These are phyloP conservation scores for Coelopa frigida DNA, from an alignment of 1,140 invertebrate genomes.

Conservation along the genomic window DNA sequence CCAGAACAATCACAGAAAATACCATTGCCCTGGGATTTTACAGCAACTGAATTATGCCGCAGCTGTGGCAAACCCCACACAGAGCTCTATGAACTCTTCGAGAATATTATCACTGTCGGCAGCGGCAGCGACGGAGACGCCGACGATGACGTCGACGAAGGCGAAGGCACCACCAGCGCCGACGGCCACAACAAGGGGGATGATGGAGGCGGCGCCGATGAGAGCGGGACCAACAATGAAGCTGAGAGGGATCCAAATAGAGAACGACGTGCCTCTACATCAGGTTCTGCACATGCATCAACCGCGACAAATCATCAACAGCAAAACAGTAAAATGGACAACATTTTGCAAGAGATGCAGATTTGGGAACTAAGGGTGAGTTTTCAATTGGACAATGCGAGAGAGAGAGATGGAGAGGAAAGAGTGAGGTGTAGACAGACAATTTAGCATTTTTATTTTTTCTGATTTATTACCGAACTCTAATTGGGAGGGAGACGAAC, in stretches of 20 bases:
- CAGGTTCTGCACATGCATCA: conserved; percentile 5
- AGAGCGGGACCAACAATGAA: no score
- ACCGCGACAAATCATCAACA: neutral
- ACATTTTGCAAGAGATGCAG: conserved; percentile 16
- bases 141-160: neutral
- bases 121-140: neutral
- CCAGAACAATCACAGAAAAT: no score
- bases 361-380: conserved; percentile 14
- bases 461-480: neutral
- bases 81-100: conserved; percentile 15
- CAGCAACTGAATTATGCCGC: conserved; percentile 13
- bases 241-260: no score
- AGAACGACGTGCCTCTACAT: neutral
- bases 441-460: conserved; percentile 2
- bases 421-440: no score
- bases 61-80: conserved; percentile 13
- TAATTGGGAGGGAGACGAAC: no score
- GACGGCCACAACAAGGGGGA: neutral
- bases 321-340: conserved; percentile 11
- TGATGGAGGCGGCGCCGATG: conserved; percentile 7
- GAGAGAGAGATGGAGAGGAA: no score
- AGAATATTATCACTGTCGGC: neutral
- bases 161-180: neutral
- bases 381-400: no score
- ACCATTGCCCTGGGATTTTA: no score